Evolutionary conservation across 2,888 invertebrate species (phyloP).

Genomic region (Brachycybe producta): DNA sequence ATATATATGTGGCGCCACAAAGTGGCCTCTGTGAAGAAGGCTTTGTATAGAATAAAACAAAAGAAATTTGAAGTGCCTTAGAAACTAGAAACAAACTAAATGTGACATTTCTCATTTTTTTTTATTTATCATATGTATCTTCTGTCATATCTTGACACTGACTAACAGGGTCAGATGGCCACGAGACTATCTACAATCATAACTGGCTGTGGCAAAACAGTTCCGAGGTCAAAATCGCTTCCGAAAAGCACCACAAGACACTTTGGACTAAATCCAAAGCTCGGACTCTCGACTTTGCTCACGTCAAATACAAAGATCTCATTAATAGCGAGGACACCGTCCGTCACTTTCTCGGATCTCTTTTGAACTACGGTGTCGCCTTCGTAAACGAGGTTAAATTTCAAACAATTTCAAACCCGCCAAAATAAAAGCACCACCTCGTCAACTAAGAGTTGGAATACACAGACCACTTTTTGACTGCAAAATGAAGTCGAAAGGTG

Average conservation of each 20-base stretch:
- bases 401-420: no score
- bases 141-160: not conserved
- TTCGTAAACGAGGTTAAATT: slow-evolving; percentile 38
- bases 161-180: slow-evolving; percentile 12
- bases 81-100: no score
- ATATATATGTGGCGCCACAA: no score
- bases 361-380: slow-evolving; percentile 21
- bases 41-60: no score
- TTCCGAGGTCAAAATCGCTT: not conserved
- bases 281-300: not conserved
- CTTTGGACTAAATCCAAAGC: slow-evolving; percentile 7
- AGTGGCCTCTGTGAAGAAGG: no score
- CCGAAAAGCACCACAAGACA: not conserved
- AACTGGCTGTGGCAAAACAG: slow-evolving; percentile 8
- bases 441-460: no score
- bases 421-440: no score
- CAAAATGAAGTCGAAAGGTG: no score
- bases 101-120: no score
- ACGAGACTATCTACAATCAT: not conserved
- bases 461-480: no score
- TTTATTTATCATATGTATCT: no score
- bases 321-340: slow-evolving; percentile 22
- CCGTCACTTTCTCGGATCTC: slow-evolving; percentile 23
- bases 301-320: slow-evolving; percentile 5
- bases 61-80: no score